phyloP scores from a whole-genome alignment of 2,888 invertebrate genomes.

The Nasonia oneida region DNA sequence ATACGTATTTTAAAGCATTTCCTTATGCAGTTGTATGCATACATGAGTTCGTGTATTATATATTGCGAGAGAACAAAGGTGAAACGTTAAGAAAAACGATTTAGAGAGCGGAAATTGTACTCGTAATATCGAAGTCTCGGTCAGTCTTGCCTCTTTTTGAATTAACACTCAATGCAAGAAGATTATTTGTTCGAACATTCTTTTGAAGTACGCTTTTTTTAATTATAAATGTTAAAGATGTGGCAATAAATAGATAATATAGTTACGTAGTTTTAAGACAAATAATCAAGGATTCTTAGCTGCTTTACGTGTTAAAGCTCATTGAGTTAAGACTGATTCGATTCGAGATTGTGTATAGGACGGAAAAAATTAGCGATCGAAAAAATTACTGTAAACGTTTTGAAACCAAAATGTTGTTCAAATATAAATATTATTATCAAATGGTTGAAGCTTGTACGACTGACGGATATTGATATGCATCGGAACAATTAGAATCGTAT shows the following conservation, averaged over 20 bases:
- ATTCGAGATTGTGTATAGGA: constrained; percentile 43
- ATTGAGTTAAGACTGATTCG: constrained; percentile 52
- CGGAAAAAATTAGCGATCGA: constrained; percentile 32
- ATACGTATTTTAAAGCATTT: constrained; percentile 60
- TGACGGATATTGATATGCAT: constrained; percentile 41
- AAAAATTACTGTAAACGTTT: constrained; percentile 72
- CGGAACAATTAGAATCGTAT: constrained; percentile 41
- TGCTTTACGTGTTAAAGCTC: constrained; percentile 44
- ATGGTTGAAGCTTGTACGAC: constrained; percentile 63
- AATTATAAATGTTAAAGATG: constrained; percentile 6
- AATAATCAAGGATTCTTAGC: constrained; percentile 17
- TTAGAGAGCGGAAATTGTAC: constrained; percentile 32
- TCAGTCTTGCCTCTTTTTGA: constrained; percentile 52
- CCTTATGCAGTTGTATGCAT: constrained; percentile 58
- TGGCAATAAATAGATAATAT: constrained; percentile 48
- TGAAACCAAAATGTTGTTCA: constrained; percentile 79
- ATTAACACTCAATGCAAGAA: constrained; percentile 23
- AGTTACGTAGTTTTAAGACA: constrained; percentile 27
- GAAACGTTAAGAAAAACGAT: constrained; percentile 41
- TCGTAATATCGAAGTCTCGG: constrained; percentile 38
- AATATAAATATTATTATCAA: constrained; percentile 70
- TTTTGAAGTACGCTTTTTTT: constrained; percentile 2
- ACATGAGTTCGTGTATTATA: constrained; percentile 57
- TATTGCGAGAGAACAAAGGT: constrained; percentile 34
- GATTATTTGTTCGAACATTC: neutral